Evolutionary conservation across 2,888 invertebrate species (phyloP), one percentile per base, ranked within the genome.

Genomic region (Lepidocyrtoides sp.): DNA sequence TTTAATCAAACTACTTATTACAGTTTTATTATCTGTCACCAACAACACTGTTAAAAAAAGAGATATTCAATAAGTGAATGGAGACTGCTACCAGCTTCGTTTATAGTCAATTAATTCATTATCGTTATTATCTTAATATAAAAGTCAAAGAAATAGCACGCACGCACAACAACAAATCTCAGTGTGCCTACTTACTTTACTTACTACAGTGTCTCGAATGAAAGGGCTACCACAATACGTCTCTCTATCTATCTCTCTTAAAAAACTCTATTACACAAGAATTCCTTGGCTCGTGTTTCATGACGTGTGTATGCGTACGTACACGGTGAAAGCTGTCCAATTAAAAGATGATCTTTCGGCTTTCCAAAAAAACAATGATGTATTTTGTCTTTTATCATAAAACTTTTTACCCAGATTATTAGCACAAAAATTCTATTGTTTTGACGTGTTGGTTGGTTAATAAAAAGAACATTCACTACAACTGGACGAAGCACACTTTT

Each of bases 401-500:
- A 83, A 66, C 48, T 83, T 66, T 26, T 66, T 66, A 66, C 44
- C 26, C 44, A 44, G 66, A 83, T 63, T 83, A 83, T 83, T 83
- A 63, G 83, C 83, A 83, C 83, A 83, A 60, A 83, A 83, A 83
- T 83, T 83, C 83, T 63, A 83, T 83, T 83, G 83, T 83, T 63
- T 63, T 63, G 36, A 60, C 60, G 48, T 23, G 48, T 14, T 7
- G 20, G 51, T 54, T 79, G 20, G 0, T 32, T 10, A 44, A 83
- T 83, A 83, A 83, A 82, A 26, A 63, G n/a, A 63, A 63, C 63
- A 83, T 66, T 66, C 63, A 83, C 63, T 36, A 36, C 36, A 36
- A 7, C 36, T 66, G 83, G 83, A 66, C 83, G 83, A 41, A 83
- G 29, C 63, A 83, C 83, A 66, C 83, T 83, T 83, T 83, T 57